Base-by-base conservation (phyloP, 1,140 invertebrate species). In the Drosophila burlai region DNA sequence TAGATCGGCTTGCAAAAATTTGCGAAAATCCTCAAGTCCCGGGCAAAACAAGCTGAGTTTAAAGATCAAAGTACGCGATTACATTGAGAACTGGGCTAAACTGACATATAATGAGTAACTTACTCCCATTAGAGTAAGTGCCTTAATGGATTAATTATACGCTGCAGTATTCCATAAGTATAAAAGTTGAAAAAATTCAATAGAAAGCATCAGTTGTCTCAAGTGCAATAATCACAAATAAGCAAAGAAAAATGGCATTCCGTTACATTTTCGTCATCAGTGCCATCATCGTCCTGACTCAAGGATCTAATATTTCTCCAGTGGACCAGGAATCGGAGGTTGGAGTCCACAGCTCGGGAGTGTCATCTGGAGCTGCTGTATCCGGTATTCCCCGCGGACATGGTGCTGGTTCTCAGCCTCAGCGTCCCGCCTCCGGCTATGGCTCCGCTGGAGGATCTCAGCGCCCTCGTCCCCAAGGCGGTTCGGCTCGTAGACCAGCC, bases 231-330 rank as follows among this genome's bases (percentile, higher is more conserved):
- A 40, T 40, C 54, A n/a, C 24, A 42, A 52, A 42, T 8, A 40
- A 26, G 8, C 9, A 15, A 9, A 21, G 7, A 1, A 67, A 69
- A 29, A 74, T 74, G 71, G 46, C 68, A 6, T 45, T 74, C 46
- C 45, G 24, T 16, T 43, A 38, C 21, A 45, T 74, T 61, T 50
- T 61, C 11, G 38, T 73, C n/a, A 38, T 74, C 55, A 73, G 71
- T 52, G 54, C 46, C 16, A 11, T 73, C 36, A 18, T 73, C 8
- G 67, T 73, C 67, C 46, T 73, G 21, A 11, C 67, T 18, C 67
- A 73, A 50, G 69, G 69, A 52, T 72, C 66, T 1, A 29, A 72
- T 50, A 21, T 72, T 31, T 42, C 69, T 13, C 34, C 67, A 5
- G 69, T 58, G 36, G 29, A 59, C 10, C 69, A 40, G n/a, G 67